Evolutionary conservation across 2,888 invertebrate species (phyloP).

Genomic region (Lasius platythorax): DNA sequence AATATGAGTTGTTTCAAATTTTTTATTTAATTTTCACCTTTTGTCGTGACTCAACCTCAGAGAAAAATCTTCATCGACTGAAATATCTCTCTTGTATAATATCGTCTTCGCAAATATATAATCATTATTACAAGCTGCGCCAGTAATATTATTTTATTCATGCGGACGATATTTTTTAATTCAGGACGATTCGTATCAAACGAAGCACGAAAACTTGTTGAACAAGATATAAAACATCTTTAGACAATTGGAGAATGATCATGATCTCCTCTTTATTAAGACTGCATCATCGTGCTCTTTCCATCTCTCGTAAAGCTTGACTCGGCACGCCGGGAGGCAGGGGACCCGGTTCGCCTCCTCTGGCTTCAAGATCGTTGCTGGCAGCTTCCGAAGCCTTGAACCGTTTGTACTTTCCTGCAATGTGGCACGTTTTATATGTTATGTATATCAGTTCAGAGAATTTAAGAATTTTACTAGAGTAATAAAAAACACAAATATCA

Average conservation of each 20-base stretch:
- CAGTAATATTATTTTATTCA: neutral
- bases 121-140: constrained; percentile 20
- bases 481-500: neutral
- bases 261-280: constrained; percentile 2
- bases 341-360: constrained; percentile 76
- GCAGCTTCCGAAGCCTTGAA: constrained; percentile 83
- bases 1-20: neutral
- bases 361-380: constrained; percentile 81
- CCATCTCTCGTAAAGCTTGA: constrained; percentile 79
- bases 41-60: neutral
- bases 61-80: neutral
- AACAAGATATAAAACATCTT: constrained; percentile 55
- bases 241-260: constrained; percentile 25
- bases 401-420: constrained; percentile 83
- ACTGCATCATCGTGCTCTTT: constrained; percentile 79
- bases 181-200: neutral
- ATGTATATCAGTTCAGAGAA: neutral
- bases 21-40: constrained; percentile 3
- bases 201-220: neutral
- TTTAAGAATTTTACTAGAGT: neutral
- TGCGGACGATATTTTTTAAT: neutral
- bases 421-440: neutral
- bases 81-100: neutral
- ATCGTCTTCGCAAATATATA: constrained; percentile 12
- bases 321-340: constrained; percentile 82